Evolutionary conservation across 2,797 vertebrate genomes (phyloP).

Genomic region (Sarcophilus harrisii): DNA sequence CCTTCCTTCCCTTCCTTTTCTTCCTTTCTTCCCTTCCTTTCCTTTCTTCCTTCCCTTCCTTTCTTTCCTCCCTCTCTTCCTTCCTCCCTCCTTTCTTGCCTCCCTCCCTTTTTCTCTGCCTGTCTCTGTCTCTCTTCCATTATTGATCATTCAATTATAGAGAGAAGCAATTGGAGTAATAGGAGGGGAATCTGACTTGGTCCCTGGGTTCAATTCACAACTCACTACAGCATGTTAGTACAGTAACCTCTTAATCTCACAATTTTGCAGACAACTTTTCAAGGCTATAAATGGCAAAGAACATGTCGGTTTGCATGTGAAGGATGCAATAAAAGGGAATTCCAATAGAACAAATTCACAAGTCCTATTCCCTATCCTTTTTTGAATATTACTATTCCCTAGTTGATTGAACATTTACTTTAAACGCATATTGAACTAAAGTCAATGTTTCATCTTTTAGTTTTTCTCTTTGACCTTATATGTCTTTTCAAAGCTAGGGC

Average conservation of each 20-base stretch:
- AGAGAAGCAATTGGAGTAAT: neutral
- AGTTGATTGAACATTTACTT: neutral
- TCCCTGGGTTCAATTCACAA: neutral
- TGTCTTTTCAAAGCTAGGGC: neutral
- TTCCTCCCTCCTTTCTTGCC: too few relatives aligned
- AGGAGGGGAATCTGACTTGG: neutral
- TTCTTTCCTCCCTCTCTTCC: too few relatives aligned
- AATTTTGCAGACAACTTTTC: neutral
- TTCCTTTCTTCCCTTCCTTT: neutral
- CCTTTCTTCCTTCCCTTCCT: neutral
- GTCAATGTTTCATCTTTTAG: neutral
- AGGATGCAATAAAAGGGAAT: neutral
- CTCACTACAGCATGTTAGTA: neutral
- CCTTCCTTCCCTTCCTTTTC: too few relatives aligned
- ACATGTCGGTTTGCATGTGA: neutral
- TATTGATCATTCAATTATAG: neutral
- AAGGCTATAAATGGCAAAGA: neutral
- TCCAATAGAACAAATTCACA: neutral
- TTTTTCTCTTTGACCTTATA: constrained; percentile 6
- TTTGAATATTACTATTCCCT: neutral
- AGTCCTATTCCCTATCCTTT: neutral
- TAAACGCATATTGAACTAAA: neutral
- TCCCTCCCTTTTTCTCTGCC: too few relatives aligned
- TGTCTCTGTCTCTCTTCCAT: neutral
- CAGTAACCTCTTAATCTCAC: neutral